Evolutionary conservation across 2,113 vertebrate genomes (phyloP).

Genomic region (Erythrolamprus reginae): DNA sequence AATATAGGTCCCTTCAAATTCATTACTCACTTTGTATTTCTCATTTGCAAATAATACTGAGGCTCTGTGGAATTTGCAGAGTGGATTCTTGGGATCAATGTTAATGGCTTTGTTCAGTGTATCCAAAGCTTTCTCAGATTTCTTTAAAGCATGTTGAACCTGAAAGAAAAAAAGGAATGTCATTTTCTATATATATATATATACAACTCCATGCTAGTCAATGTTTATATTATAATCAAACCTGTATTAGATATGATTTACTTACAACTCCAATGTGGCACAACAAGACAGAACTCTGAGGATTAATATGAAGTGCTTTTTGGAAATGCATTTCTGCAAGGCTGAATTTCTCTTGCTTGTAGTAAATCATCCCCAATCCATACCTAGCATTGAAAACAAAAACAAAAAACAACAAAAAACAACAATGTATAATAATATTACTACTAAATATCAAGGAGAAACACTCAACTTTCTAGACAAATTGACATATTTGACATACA

Average conservation of each 20-base stretch:
- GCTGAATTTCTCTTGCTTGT: constrained; percentile 98
- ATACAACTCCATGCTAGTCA: not conserved
- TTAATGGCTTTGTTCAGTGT: constrained; percentile 93
- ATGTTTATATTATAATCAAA: not conserved
- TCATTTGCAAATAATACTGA: constrained; percentile 97
- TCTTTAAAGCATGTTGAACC: constrained; percentile 97
- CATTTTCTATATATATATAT: not conserved
- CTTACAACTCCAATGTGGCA: constrained; percentile 97
- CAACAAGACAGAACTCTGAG: constrained; percentile 95
- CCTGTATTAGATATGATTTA: constrained; percentile 35
- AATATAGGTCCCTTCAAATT: fast-evolving
- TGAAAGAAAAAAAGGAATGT: constrained; percentile 48
- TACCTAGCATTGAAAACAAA: constrained; percentile 78
- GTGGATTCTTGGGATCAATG: constrained; percentile 96
- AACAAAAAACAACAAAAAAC: not conserved
- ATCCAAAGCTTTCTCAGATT: constrained; percentile 94
- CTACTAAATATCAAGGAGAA: not conserved
- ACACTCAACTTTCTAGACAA: not conserved
- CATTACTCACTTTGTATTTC: constrained; percentile 88
- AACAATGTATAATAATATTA: not conserved
- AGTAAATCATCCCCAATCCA: constrained; percentile 98
- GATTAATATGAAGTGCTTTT: constrained; percentile 97
- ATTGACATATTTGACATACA: not conserved
- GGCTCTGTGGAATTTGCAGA: constrained; percentile 98
- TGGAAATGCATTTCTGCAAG: constrained; percentile 98